phyloP scores from a whole-genome alignment of 2,113 vertebrate species.

The Gasterosteus nipponicus region DNA sequence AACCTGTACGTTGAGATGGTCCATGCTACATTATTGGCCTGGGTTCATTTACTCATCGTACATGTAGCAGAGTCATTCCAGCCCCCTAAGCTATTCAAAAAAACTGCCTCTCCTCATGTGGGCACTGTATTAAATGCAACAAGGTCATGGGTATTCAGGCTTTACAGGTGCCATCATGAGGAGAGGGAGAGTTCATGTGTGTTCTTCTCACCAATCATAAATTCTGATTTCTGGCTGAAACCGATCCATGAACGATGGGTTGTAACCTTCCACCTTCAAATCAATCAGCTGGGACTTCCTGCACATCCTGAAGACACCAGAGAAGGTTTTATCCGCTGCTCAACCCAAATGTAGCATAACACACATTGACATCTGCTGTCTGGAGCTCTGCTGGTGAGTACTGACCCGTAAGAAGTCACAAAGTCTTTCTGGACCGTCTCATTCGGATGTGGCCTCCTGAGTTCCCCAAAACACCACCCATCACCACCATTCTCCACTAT shows the following conservation, averaged over 20 bases:
- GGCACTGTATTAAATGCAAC: conserved; percentile 14
- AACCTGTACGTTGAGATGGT: too few relatives aligned
- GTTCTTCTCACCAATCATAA: conserved; percentile 79
- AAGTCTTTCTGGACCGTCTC: conserved; percentile 64
- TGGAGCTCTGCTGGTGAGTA: conserved; percentile 1
- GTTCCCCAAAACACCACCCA: conserved; percentile 55
- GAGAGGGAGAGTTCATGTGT: too few relatives aligned
- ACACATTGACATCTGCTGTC: background rate
- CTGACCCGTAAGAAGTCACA: conserved; percentile 79
- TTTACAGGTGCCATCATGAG: background rate
- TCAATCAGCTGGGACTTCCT: conserved; percentile 76
- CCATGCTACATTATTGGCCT: too few relatives aligned
- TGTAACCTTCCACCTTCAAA: conserved; percentile 75
- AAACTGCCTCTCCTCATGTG: background rate
- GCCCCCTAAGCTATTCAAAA: too few relatives aligned
- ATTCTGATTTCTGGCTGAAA: conserved; percentile 76
- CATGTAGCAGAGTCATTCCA: too few relatives aligned
- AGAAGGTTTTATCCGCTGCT: background rate
- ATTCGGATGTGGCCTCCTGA: conserved; percentile 58
- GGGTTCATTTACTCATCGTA: too few relatives aligned
- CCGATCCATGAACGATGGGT: conserved; percentile 71
- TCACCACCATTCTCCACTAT: conserved; percentile 66
- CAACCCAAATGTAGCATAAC: background rate
- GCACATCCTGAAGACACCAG: conserved; percentile 65
- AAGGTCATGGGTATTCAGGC: conserved; percentile 41